Percentiles rank a stretch among this genome's conserved stretches.
These are phyloP conservation scores for Mastomys natalensis DNA, from an alignment of 2,113 vertebrate genomes.

Conservation along the genomic window DNA sequence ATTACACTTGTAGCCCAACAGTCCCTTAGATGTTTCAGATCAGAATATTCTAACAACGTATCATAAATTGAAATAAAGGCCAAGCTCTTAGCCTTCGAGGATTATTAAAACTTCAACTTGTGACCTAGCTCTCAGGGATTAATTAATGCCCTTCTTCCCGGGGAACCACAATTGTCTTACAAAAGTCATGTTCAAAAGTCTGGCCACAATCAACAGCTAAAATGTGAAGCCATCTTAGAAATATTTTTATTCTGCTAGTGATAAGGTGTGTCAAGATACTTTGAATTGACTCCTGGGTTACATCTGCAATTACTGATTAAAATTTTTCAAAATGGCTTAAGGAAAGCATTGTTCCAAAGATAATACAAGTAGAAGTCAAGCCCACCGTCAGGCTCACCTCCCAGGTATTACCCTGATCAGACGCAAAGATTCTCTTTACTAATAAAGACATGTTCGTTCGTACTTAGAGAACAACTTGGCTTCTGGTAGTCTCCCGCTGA, in stretches of 20 bases:
- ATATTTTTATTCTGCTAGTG: background rate
- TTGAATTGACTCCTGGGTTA: background rate
- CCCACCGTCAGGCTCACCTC: background rate
- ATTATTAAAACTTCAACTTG: background rate
- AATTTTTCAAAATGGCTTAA: slow-evolving; percentile 34
- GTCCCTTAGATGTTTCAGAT: background rate
- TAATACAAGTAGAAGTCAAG: slow-evolving; percentile 22
- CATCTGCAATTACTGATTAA: background rate
- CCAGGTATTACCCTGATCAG: too few species aligned
- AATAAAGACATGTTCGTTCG: too few species aligned
- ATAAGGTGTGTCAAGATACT: background rate
- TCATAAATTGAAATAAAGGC: background rate
- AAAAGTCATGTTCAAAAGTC: background rate
- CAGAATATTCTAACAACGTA: background rate
- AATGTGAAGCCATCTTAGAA: background rate
- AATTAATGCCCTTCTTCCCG: background rate
- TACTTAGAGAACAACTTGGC: background rate
- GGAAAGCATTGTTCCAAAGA: background rate
- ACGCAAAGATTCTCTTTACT: background rate
- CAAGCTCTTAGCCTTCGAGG: background rate
- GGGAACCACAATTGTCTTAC: background rate
- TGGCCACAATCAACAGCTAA: background rate
- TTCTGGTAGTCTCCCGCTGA: background rate
- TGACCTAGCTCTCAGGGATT: background rate
- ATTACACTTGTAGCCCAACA: background rate